These are phyloP conservation scores for Halcyon senegalensis DNA, from an alignment of 2,113 vertebrate species.

Conservation along the genomic window DNA sequence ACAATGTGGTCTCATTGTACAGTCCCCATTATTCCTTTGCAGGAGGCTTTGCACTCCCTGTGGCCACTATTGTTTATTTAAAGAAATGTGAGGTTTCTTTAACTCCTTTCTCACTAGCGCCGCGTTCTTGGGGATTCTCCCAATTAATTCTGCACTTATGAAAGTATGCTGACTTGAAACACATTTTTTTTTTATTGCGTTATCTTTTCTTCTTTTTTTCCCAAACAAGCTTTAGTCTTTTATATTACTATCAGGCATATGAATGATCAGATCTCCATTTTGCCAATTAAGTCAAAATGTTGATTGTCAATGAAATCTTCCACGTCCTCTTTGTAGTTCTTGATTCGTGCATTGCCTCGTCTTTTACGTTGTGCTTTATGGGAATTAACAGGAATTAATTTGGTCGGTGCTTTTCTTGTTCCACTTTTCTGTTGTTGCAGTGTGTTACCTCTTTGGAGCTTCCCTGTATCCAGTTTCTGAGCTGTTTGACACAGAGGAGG, in stretches of 20 bases:
- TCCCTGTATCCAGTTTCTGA: background rate
- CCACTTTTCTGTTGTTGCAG: background rate
- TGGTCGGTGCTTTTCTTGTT: background rate
- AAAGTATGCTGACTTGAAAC: background rate
- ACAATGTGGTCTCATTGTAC: slow-evolving; percentile 14
- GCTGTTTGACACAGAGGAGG: background rate
- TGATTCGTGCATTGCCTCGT: background rate
- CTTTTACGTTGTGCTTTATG: background rate
- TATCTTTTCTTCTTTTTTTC: background rate
- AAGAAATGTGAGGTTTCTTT: slow-evolving; percentile 1
- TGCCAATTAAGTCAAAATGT: slow-evolving; percentile 1
- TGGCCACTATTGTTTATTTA: slow-evolving; percentile 18
- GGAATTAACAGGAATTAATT: background rate
- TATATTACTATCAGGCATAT: background rate
- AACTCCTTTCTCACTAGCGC: background rate
- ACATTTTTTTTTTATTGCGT: background rate
- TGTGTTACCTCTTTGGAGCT: background rate
- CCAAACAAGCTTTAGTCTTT: background rate
- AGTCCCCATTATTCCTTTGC: background rate
- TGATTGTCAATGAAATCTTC: background rate
- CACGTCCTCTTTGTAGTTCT: slow-evolving; percentile 9
- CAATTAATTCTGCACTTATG: background rate
- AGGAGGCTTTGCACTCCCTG: slow-evolving; percentile 7
- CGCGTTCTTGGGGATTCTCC: background rate
- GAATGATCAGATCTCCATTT: background rate